Evolutionary conservation across 2,113 vertebrate genomes (phyloP).

Genomic region (Triplophysa rosa): DNA sequence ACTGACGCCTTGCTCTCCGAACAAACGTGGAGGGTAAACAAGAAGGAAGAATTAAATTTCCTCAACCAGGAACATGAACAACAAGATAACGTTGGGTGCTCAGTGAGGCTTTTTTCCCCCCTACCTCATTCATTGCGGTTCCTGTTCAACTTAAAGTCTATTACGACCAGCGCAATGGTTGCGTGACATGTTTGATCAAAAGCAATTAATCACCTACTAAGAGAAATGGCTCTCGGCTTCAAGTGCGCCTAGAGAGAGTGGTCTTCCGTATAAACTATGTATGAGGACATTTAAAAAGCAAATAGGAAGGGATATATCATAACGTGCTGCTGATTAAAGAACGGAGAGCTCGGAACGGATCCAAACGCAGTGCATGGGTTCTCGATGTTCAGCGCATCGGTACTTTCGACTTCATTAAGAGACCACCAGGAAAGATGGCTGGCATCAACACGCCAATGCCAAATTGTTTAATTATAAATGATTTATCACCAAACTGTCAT

Average conservation of each 20-base stretch:
- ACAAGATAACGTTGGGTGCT: constrained; percentile 67
- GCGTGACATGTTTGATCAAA: constrained; percentile 67
- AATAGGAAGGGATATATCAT: constrained; percentile 54
- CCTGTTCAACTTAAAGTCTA: constrained; percentile 58
- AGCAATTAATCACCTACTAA: constrained; percentile 70
- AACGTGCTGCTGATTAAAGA: constrained; percentile 62
- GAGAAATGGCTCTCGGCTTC: constrained; percentile 50
- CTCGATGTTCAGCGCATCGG: constrained; percentile 41
- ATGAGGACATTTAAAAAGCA: constrained; percentile 57
- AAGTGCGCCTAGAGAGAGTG: constrained; percentile 26
- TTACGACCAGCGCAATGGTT: constrained; percentile 53
- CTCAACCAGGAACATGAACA: constrained; percentile 65
- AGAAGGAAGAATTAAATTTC: constrained; percentile 69
- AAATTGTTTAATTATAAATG: constrained; percentile 78
- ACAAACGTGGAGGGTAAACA: constrained; percentile 65
- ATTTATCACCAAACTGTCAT: constrained; percentile 76
- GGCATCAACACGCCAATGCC: constrained; percentile 56
- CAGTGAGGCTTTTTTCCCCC: constrained; percentile 39
- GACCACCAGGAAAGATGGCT: constrained; percentile 63
- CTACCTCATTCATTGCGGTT: constrained; percentile 46
- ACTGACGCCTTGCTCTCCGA: constrained; percentile 71
- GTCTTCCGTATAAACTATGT: constrained; percentile 55
- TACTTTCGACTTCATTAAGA: constrained; percentile 61
- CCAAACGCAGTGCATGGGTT: constrained; percentile 30
- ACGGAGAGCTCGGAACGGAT: constrained; percentile 46